These are phyloP conservation scores for Trematomus bernacchii DNA, from an alignment of 2,797 vertebrate genomes.

Conservation along the genomic window DNA sequence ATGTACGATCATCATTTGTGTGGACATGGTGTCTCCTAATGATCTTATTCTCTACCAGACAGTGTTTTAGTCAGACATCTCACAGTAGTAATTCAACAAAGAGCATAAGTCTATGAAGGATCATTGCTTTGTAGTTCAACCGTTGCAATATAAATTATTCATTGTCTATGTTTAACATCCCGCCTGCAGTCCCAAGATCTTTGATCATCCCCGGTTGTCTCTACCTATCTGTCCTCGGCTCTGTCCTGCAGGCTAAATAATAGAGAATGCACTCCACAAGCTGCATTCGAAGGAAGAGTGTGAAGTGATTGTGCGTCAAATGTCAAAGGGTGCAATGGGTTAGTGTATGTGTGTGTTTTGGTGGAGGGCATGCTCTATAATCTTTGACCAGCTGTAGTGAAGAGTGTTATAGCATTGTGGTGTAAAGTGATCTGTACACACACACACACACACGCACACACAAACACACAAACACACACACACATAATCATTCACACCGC, in stretches of 20 bases:
- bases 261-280: constrained; percentile 19
- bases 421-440: constrained; percentile 50
- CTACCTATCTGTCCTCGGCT: constrained; percentile 31
- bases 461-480: constrained; percentile 41
- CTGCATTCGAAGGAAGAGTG: constrained; percentile 45
- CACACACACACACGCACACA: constrained; percentile 31
- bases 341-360: constrained; percentile 34
- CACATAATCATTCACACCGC: constrained; percentile 25
- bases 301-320: constrained; percentile 46
- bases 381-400: constrained; percentile 73
- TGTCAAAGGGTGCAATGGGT: constrained; percentile 28
- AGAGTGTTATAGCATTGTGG: constrained; percentile 45
- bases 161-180: constrained; percentile 41
- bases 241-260: constrained; percentile 26
- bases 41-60: constrained; percentile 29
- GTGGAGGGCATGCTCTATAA: constrained; percentile 54
- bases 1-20: constrained; percentile 9
- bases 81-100: constrained; percentile 36
- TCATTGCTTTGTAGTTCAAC: constrained; percentile 43
- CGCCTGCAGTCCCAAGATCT: constrained; percentile 37
- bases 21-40: constrained; percentile 24
- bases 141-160: constrained; percentile 43
- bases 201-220: constrained; percentile 58
- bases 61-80: constrained; percentile 33
- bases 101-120: constrained; percentile 25